Percentiles rank a stretch among this genome's conserved stretches.
phyloP scores from a whole-genome alignment of 2,888 invertebrate genomes.

The Catocala fraxini region DNA sequence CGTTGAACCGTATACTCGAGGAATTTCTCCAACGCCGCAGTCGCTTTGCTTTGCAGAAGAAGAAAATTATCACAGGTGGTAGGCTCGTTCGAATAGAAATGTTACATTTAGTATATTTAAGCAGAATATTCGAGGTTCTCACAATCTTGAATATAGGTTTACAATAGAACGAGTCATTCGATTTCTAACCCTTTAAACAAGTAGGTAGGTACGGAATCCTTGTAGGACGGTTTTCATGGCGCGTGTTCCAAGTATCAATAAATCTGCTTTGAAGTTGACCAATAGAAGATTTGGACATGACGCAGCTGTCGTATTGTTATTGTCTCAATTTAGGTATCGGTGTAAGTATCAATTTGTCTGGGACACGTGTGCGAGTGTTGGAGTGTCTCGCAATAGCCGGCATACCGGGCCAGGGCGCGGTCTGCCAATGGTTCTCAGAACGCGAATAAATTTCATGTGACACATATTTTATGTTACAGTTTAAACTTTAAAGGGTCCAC shows the following conservation, averaged over 20 bases:
- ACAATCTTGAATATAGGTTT: background rate
- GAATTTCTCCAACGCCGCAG: slow-evolving; percentile 83
- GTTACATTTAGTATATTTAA: slow-evolving; percentile 18
- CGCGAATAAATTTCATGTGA: slow-evolving; percentile 66
- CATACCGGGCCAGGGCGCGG: slow-evolving; percentile 79
- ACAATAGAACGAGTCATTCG: no score
- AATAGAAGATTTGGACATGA: slow-evolving; percentile 28
- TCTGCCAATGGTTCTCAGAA: slow-evolving; percentile 68
- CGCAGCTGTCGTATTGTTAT: slow-evolving; percentile 44
- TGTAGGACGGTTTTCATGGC: background rate
- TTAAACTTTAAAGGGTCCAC: slow-evolving; percentile 26
- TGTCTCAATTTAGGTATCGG: slow-evolving; percentile 49
- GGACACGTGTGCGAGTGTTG: slow-evolving; percentile 75
- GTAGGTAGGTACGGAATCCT: background rate
- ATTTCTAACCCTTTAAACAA: no score
- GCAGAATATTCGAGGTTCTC: background rate
- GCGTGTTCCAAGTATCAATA: background rate
- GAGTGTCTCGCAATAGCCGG: slow-evolving; percentile 70
- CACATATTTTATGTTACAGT: slow-evolving; percentile 48
- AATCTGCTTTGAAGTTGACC: slow-evolving; percentile 6
- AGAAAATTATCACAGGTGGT: slow-evolving; percentile 74
- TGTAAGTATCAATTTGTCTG: slow-evolving; percentile 56
- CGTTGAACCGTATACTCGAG: slow-evolving; percentile 86
- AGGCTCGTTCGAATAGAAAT: slow-evolving; percentile 45
- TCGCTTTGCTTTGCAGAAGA: slow-evolving; percentile 74